Base-by-base conservation (phyloP, 2,113 vertebrate genomes). In the Cheirogaleus medius region DNA sequence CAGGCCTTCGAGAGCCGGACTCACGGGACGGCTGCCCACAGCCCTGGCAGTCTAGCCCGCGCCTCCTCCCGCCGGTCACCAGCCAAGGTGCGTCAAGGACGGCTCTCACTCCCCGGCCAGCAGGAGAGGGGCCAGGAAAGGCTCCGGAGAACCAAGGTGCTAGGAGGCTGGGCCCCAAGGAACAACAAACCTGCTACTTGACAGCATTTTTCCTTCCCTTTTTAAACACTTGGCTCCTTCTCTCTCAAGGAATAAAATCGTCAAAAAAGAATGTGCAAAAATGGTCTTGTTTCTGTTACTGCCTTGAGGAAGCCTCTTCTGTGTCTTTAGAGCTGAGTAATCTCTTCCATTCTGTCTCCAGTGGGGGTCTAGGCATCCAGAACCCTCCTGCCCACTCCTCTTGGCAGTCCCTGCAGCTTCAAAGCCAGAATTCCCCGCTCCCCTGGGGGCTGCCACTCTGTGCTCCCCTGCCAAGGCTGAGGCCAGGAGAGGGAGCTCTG, bases 241-340 rank as follows among this genome's bases (percentile, higher is more conserved):
- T 81, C 83, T 86, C 47, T 92, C 82, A 88, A 91, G 63, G 54
- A 94, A 90, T 92, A 87, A 82, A 87, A 73, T 5, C 27, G n/a
- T 73, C 74, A 54, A 78, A 78, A 77, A 69, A n/a, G 29, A 94
- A 71, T 42, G 73, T 60, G 21, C 8, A 63, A 17, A 71, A 66
- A 39, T 0, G 3, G 32, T 32, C 54, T 82, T 87, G 64, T 89
- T 78, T 95, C 56, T 87, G 29, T 76, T 74, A 52, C 34, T 76
- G 29, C 44, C 69, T 63, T 56, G 42, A 39, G 64, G 32, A 86
- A 87, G 84, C 29, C 23, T 90, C 54, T 78, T 68, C 87, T 76
- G 13, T 1, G 10, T 66, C 87, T 90, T 76, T 39, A 39, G 63
- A 66, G 71, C 47, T 64, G 42, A 0, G 11, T 56, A 68, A 8